Base-by-base conservation (phyloP, 2,797 vertebrate genomes). In the Limosa lapponica region DNA sequence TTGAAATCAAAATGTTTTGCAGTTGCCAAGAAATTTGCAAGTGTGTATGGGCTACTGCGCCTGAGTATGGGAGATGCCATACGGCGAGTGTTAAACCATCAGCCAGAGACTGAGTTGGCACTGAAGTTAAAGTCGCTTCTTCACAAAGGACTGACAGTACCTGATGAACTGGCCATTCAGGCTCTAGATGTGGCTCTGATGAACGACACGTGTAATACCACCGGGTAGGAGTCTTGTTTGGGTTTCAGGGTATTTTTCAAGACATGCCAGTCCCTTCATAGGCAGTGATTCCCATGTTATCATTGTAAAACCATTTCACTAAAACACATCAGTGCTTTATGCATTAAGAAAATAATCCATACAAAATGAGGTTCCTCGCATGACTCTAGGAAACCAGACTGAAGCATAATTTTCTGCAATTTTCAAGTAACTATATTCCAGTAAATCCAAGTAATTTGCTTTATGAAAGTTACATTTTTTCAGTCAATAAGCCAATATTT, bases 141-240 rank as follows among this genome's bases (percentile, higher is more conserved):
- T 83, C 96, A 97, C 22, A 97, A 98, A 93, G 99, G 99, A 61
- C 92, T 97, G 81, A 90, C 97, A 0, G 98, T 98, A 17, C 99
- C 99, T 14, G 99, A 99, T 66, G 98, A 99, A 82, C 97, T 99
- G 95, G 98, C 98, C 41, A 64, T 99, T 94, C 98, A 98, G 92
- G 99, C 99, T 96, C 97, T 99, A 75, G 98, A 99, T 83, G 97
- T 98, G 87, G 97, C 96, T 23, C 96, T 99, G 90, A 98, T 99
- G 98, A 98, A 98, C 78, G 93, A 96, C 1, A 67, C 95, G 39
- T 99, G 99, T 95, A 98, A 95, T 77, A 98, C 97, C 22, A 94
- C 92, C 10, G 99, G 99, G 99, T 99, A 98, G 97, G 97, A 74
- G 64, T 34, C 30, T 71, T 64, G 13, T 46, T 34, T 67, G 49